phyloP scores from a whole-genome alignment of 2,113 vertebrate species.

The Dipodomys spectabilis region DNA sequence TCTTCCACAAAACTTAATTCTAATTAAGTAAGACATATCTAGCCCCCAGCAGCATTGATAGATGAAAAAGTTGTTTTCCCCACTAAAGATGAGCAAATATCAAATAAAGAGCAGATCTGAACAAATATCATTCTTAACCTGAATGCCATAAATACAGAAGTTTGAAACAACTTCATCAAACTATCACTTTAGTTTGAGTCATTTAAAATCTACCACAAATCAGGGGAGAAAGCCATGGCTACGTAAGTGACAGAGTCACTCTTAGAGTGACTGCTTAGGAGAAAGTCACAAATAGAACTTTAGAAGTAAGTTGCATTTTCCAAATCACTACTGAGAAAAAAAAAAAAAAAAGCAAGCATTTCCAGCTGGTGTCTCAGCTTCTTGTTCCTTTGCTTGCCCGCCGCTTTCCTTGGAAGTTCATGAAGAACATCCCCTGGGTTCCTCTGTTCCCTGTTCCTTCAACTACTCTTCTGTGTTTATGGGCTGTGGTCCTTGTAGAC shows the following conservation, averaged over 20 bases:
- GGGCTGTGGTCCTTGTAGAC: background rate
- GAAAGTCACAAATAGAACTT: background rate
- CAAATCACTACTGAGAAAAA: background rate
- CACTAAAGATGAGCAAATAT: background rate
- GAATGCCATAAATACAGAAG: background rate
- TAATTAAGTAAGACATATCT: background rate
- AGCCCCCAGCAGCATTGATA: background rate
- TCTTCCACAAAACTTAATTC: background rate
- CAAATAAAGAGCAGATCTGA: background rate
- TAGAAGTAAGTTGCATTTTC: background rate
- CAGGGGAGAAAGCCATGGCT: background rate
- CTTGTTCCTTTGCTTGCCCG: background rate
- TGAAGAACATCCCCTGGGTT: background rate
- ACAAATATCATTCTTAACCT: background rate
- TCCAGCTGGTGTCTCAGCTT: background rate
- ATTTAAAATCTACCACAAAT: background rate
- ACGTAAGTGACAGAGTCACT: background rate
- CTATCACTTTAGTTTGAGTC: background rate
- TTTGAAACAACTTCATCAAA: background rate
- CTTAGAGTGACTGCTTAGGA: background rate
- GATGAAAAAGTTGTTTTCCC: background rate
- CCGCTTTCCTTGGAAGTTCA: background rate
- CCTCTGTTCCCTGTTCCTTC: background rate
- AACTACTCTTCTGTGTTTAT: accelerated
- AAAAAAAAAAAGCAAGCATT: background rate